These are phyloP conservation scores for Tachypleus tridentatus DNA, from an alignment of 1,140 invertebrate genomes.

Conservation along the genomic window DNA sequence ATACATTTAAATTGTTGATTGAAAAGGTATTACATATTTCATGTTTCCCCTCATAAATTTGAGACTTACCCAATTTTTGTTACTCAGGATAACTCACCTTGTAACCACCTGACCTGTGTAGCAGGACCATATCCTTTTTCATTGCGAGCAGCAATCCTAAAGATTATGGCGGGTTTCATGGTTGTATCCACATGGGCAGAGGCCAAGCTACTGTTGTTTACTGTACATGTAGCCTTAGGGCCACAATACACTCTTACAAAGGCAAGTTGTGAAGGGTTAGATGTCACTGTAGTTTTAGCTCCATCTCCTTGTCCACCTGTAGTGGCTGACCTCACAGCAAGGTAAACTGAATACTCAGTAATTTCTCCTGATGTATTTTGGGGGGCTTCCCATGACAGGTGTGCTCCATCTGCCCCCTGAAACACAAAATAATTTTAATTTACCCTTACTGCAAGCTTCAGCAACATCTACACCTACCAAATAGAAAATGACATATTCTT, in stretches of 20 bases:
- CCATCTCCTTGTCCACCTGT: constrained; percentile 19
- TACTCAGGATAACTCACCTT: constrained; percentile 40
- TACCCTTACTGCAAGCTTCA: too few species aligned
- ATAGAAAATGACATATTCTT: too few species aligned
- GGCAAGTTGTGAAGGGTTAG: constrained; percentile 61
- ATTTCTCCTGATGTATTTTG: constrained; percentile 82
- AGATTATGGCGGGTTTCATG: constrained; percentile 96
- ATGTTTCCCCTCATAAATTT: too few species aligned
- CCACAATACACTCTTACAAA: constrained; percentile 97
- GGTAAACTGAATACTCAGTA: constrained; percentile 95
- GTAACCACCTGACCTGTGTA: constrained; percentile 98
- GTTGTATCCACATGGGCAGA: constrained; percentile 92
- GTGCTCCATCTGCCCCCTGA: constrained; percentile 66
- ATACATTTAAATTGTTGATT: too few species aligned
- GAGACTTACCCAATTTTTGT: too few species aligned
- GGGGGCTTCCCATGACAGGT: constrained; percentile 95
- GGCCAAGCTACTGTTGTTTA: constrained; percentile 69
- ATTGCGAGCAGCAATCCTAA: constrained; percentile 95
- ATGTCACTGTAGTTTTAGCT: constrained; percentile 34
- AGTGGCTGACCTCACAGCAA: constrained; percentile 66
- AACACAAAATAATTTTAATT: neutral
- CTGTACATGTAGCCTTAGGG: constrained; percentile 78
- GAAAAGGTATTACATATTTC: too few species aligned
- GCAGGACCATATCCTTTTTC: constrained; percentile 98
- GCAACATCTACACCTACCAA: too few species aligned